Base-by-base conservation (phyloP, 64 coral and sea anemone genomes). In the Hydrozoanthus tunicans region DNA sequence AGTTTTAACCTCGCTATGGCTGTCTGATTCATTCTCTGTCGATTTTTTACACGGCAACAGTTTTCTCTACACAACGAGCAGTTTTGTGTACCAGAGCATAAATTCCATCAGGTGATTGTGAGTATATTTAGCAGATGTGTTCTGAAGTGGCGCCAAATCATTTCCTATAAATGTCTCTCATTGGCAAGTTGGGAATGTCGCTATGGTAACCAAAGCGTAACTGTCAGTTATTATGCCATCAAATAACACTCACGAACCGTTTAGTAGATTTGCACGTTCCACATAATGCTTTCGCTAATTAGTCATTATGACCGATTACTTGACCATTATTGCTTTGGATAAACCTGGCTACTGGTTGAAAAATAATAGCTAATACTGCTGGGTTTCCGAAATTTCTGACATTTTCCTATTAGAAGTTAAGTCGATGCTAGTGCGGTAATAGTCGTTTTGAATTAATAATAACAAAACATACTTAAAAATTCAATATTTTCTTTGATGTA, bases 121-220 rank as follows among this genome's bases (percentile, higher is more conserved):
- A 71, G 59, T 7, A 62, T 59, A 73, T 70, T 65, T 74, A 27
- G 9, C 84, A 55, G 53, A 82, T 64, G 54, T 27, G 69, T 14
- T 11, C 5, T 73, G 84, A 74, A 88, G 69, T 88, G 84, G 84
- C 84, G 84, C 84, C 84, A 88, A 88, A 74, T 43, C 69, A 10
- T 73, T 59, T 73, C 51, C 43, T 12, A 15, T 72, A 70, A 26
- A 26, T 26, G 56, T 27, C 24, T 73, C 52, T 43, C 24, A 88
- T 75, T 88, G 84, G 84, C 9, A 56, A 74, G 32, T 69, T 70
- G 73, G 3, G 25, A 58, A 12, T 32, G 54, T 74, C 27, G 24
- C 9, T 20, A 88, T 74, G 23, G 84, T 27, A 75, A 88, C 84
- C 57, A 11, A 88, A 59, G 70, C 84, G 56, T 73, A 55, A 58